Evolutionary conservation across 2,888 invertebrate species (phyloP).

Genomic region (Antheraea yamamai): DNA sequence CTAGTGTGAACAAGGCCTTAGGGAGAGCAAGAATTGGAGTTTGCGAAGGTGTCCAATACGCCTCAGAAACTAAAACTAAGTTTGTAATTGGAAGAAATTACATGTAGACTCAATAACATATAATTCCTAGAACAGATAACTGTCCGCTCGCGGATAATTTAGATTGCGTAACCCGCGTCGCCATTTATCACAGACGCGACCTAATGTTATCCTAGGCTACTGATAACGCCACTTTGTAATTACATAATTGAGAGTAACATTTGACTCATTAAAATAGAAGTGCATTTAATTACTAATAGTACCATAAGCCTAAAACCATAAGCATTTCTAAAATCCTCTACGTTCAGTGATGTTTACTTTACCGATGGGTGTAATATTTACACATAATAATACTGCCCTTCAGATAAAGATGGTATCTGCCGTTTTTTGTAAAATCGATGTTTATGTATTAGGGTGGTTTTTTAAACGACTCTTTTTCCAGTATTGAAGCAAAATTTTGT

Average conservation of each 20-base stretch:
- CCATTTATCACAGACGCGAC: slow-evolving; percentile 8
- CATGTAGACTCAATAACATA: neutral
- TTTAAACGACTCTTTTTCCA: too few species aligned
- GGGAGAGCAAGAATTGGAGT: neutral
- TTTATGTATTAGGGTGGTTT: too few species aligned
- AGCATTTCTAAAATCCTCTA: neutral
- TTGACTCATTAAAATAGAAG: neutral
- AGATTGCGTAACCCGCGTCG: neutral
- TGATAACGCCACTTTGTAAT: neutral
- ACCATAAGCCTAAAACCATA: neutral
- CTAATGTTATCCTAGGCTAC: neutral
- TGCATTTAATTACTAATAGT: neutral
- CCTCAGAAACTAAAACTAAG: neutral
- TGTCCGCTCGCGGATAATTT: neutral
- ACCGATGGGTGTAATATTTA: neutral
- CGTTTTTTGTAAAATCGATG: too few species aligned
- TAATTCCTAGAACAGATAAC: slow-evolving; percentile 10
- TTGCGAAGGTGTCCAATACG: neutral
- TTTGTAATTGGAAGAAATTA: neutral
- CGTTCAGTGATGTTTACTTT: neutral
- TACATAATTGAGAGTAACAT: neutral
- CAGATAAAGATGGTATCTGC: too few species aligned
- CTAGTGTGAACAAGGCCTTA: too few species aligned
- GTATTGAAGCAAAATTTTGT: too few species aligned
- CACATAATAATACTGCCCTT: neutral